phyloP scores from a whole-genome alignment of 2,888 invertebrate genomes.

The Conus canariensis region DNA sequence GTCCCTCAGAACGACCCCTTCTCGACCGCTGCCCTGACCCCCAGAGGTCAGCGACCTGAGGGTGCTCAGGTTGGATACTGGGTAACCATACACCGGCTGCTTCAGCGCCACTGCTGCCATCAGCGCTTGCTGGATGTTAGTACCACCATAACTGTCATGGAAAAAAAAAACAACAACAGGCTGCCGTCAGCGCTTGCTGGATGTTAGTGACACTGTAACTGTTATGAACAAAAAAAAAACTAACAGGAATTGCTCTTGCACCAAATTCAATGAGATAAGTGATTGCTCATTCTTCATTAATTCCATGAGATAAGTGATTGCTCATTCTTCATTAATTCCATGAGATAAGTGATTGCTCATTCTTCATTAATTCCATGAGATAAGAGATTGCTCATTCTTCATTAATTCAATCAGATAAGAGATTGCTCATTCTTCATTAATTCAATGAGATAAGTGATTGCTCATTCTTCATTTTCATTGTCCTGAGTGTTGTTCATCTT shows the following conservation, averaged over 20 bases:
- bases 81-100: constrained; percentile 60
- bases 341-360: too few relatives aligned
- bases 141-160: constrained; percentile 55
- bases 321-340: too few relatives aligned
- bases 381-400: too few relatives aligned
- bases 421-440: too few relatives aligned
- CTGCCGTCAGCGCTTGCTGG: not conserved
- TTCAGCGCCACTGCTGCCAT: constrained; percentile 56
- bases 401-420: too few relatives aligned
- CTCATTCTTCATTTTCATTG: too few relatives aligned
- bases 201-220: constrained; percentile 54
- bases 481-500: too few relatives aligned
- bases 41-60: constrained; percentile 55
- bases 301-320: too few relatives aligned
- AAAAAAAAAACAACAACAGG: not conserved
- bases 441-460: too few relatives aligned
- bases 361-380: too few relatives aligned
- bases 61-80: constrained; percentile 60
- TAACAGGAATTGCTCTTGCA: not conserved
- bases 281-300: too few relatives aligned
- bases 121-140: constrained; percentile 63
- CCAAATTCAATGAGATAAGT: too few relatives aligned
- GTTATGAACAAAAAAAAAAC: not conserved
- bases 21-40: constrained; percentile 29
- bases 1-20: constrained; percentile 52